Evolutionary conservation across 2,797 vertebrate genomes (phyloP).

Genomic region (Premnoplex brunnescens): DNA sequence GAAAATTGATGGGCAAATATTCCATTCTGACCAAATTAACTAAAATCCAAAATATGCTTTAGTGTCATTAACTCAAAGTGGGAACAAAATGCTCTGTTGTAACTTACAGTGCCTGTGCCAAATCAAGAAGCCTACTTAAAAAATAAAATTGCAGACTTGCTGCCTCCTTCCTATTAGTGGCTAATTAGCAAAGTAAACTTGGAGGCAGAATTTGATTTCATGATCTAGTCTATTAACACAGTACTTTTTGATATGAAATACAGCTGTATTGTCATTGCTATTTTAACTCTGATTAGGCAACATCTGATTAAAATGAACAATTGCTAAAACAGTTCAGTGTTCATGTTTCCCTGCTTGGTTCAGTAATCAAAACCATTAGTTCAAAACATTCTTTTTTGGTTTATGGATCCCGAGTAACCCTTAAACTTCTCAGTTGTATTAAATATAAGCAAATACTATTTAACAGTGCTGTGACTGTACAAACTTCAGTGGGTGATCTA

Average conservation of each 20-base stretch:
- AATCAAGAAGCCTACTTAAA: neutral
- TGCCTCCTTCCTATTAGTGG: neutral
- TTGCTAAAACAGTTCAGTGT: neutral
- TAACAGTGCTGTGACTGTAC: neutral
- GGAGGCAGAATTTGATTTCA: neutral
- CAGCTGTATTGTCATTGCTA: neutral
- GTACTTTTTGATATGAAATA: neutral
- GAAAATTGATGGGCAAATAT: neutral
- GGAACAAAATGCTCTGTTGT: neutral
- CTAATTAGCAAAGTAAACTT: neutral
- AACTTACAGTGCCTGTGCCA: neutral
- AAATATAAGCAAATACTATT: neutral
- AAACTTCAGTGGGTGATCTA: neutral
- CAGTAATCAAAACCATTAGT: neutral
- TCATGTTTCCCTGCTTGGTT: neutral
- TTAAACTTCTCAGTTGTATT: neutral
- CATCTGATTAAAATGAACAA: neutral
- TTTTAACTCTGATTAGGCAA: neutral
- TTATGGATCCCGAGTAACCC: neutral
- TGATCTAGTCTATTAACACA: neutral
- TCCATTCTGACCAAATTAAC: neutral
- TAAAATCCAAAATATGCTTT: neutral
- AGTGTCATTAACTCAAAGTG: neutral
- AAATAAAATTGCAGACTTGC: neutral
- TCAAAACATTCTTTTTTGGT: neutral